These are phyloP conservation scores for Trimorus sp. DNA, from an alignment of 2,888 invertebrate species.

Conservation along the genomic window DNA sequence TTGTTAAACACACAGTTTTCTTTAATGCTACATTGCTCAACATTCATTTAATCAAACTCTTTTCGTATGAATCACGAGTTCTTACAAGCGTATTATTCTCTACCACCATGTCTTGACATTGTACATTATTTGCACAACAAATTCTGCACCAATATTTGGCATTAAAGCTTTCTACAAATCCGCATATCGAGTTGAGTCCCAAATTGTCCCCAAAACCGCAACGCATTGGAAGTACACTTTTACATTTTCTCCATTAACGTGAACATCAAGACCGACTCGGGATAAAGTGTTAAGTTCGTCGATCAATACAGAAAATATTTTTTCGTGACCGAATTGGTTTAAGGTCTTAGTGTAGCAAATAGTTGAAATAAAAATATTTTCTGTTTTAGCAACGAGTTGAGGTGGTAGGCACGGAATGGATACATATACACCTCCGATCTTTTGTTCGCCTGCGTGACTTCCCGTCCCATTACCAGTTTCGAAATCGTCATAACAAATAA, in stretches of 20 bases:
- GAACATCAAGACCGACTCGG: constrained; percentile 6
- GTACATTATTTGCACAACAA: constrained; percentile 31
- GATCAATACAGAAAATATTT: neutral
- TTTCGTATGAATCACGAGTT: neutral
- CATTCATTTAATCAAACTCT: constrained; percentile 41
- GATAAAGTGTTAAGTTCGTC: too few species aligned
- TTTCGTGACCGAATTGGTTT: neutral
- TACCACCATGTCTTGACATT: constrained; percentile 59
- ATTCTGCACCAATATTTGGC: constrained; percentile 31
- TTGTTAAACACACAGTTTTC: neutral
- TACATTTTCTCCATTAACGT: constrained; percentile 13
- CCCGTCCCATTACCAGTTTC: neutral
- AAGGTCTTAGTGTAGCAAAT: neutral
- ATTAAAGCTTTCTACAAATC: constrained; percentile 26
- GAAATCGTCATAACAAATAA: constrained; percentile 28
- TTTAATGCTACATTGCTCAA: constrained; percentile 26
- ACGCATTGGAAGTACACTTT: constrained; percentile 31
- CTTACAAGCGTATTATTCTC: constrained; percentile 29
- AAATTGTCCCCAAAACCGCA: constrained; percentile 26
- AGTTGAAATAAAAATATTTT: constrained; percentile 3
- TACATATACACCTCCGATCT: constrained; percentile 57
- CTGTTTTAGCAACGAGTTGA: neutral
- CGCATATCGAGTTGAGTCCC: constrained; percentile 31
- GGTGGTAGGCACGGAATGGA: constrained; percentile 57
- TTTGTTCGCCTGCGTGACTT: constrained; percentile 52